These are phyloP conservation scores for Cuculus canorus DNA, from an alignment of 2,797 vertebrate genomes.

Conservation along the genomic window DNA sequence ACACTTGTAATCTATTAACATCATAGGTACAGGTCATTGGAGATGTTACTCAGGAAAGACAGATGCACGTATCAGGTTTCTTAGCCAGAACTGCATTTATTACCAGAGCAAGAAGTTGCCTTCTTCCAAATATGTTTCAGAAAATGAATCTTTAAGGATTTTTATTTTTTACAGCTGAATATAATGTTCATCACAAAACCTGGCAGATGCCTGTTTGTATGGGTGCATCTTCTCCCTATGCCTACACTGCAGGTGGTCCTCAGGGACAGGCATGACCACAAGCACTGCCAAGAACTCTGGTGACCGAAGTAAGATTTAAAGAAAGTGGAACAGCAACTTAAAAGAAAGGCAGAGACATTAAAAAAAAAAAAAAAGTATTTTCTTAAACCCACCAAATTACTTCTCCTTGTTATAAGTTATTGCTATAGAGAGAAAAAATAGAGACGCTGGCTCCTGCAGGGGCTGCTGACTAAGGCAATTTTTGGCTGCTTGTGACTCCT, in stretches of 20 bases:
- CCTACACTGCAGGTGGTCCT: accelerated
- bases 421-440: constrained; percentile 24
- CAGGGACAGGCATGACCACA: accelerated
- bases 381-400: not conserved
- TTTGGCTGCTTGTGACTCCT: constrained; percentile 27
- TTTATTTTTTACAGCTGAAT: not conserved
- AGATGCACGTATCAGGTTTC: not conserved
- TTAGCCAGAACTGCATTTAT: not conserved
- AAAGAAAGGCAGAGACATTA: not conserved
- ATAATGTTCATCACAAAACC: not conserved
- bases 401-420: constrained; percentile 19
- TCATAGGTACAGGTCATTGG: not conserved
- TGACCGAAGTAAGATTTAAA: not conserved
- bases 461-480: constrained; percentile 29
- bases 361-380: not conserved
- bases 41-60: not conserved
- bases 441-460: not conserved
- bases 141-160: not conserved
- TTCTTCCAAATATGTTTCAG: not conserved
- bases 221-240: not conserved
- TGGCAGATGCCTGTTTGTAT: not conserved
- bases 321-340: not conserved
- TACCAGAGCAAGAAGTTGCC: not conserved
- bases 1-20: not conserved
- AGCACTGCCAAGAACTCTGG: not conserved